Base-by-base conservation (phyloP, 1,140 invertebrate species). In the Pseudomyrmex concolor region DNA sequence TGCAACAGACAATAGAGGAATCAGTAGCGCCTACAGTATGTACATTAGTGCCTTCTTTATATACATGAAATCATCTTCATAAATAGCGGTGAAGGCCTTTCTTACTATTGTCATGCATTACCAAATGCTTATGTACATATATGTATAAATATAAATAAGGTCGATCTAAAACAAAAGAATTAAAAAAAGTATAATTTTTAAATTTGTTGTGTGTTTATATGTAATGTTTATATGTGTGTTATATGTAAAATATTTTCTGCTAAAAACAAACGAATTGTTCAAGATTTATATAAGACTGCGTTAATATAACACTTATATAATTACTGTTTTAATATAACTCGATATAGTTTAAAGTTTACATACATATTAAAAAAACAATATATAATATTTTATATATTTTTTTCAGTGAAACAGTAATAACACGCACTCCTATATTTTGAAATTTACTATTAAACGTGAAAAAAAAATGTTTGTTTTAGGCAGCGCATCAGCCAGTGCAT, bases 31-130 rank as follows among this genome's bases (percentile, higher is more conserved):
- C 2, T 67, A 51, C 17, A 70, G 84, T 86, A 50, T 9, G 78
- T 86, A 87, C 22, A 55, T 59, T 48, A 71, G 15, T 71, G 34
- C 22, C 45, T 80, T 15, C 13, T 22, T 70, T 70, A 15, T 70
- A 54, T 80, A 0, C 22, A 59, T 48, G 10, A 80, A 80, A 80
- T 80, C 66, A 80, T 80, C 66, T 60, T 80, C 50, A 80, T 59
- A 59, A 70, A 70, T 78, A 78, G 51, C 48, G 12, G 55, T 59
- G 15, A 50, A 80, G 54, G 43, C 12, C 64, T 19, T 51, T 19
- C 7, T 80, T 60, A 25, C 22, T 1, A 71, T 34, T 10, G 12
- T 34, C 34, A 34, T 34, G 34, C 45, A 19, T 80, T 54, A 71
- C 22, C 57, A 59, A 7, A 34, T 34, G 5, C 34, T 71, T 45